Evolutionary conservation across 2,888 invertebrate species (phyloP).

Genomic region (Platerodrilus igneus): DNA sequence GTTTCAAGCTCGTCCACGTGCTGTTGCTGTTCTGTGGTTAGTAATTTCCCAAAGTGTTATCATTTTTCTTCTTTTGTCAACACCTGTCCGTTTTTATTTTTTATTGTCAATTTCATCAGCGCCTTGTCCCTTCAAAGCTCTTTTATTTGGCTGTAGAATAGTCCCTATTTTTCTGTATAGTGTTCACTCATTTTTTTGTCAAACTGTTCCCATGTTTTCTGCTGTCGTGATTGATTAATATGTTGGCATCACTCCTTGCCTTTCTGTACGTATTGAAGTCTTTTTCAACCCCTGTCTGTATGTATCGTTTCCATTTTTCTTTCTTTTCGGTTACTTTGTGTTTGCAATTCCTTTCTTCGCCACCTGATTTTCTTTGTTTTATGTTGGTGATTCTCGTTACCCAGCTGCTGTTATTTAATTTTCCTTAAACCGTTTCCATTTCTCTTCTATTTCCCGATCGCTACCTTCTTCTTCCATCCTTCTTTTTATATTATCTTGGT

Average conservation of each 20-base stretch:
- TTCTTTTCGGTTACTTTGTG: slow-evolving; percentile 2
- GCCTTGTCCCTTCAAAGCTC: too few species aligned
- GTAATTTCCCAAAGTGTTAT: too few species aligned
- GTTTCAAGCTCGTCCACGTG: too few species aligned
- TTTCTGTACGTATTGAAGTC: background rate
- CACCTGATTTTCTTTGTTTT: background rate
- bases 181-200: background rate
- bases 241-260: slow-evolving; percentile 1
- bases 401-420: slow-evolving; percentile 9
- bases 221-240: background rate
- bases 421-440: slow-evolving; percentile 10
- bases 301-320: slow-evolving; percentile 1
- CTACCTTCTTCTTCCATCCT: slow-evolving; percentile 7
- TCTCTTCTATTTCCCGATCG: slow-evolving; percentile 7
- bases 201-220: slow-evolving; percentile 2
- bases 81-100: too few species aligned
- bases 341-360: background rate
- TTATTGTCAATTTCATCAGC: too few species aligned
- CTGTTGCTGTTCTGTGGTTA: too few species aligned
- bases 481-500: slow-evolving; percentile 7
- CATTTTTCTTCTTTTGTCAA: too few species aligned
- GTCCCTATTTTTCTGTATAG: background rate
- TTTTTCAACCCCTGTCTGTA: slow-evolving; percentile 3
- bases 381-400: slow-evolving; percentile 7
- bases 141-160: too few species aligned